Evolutionary conservation across 2,797 vertebrate genomes (phyloP).

Genomic region (Apogon talboti): DNA sequence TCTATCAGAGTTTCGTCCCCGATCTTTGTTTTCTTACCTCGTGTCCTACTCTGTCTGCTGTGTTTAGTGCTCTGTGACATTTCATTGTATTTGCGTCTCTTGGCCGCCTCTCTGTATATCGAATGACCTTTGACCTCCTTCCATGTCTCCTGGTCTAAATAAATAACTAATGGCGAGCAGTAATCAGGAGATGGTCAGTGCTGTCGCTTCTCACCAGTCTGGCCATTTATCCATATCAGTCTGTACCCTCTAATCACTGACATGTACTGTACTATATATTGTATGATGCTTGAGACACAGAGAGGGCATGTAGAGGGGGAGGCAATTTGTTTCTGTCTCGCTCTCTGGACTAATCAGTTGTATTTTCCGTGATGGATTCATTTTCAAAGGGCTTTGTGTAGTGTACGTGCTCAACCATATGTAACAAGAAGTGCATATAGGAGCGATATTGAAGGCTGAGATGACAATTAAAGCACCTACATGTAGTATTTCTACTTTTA

Average conservation of each 20-base stretch:
- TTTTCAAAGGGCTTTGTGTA: conserved; percentile 37
- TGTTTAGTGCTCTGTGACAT: conserved; percentile 16
- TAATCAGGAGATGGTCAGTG: conserved; percentile 77
- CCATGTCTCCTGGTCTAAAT: conserved; percentile 49
- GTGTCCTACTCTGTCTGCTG: conserved; percentile 38
- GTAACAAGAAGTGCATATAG: too few species aligned
- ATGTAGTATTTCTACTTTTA: too few species aligned
- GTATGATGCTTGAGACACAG: conserved; percentile 22
- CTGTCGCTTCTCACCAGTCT: conserved; percentile 59
- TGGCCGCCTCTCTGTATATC: conserved; percentile 40
- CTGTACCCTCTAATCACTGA: conserved; percentile 50
- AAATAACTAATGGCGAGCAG: conserved; percentile 75
- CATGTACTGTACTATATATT: conserved; percentile 30
- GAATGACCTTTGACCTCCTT: conserved; percentile 67
- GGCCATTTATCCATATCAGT: conserved; percentile 69
- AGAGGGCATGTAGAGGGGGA: background rate
- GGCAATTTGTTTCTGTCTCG: conserved; percentile 56
- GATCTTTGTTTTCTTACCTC: background rate
- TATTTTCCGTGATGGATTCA: conserved; percentile 53
- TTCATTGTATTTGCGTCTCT: conserved; percentile 22
- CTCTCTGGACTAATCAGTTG: conserved; percentile 37
- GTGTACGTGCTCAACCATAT: background rate
- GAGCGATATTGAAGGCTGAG: too few species aligned
- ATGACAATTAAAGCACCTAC: too few species aligned
- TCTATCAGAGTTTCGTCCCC: too few species aligned